Percentiles rank a stretch among this genome's conserved stretches.
Evolutionary conservation across 1,140 invertebrate genomes (phyloP).

Genomic region (Lordiphosa clarofinis): DNA sequence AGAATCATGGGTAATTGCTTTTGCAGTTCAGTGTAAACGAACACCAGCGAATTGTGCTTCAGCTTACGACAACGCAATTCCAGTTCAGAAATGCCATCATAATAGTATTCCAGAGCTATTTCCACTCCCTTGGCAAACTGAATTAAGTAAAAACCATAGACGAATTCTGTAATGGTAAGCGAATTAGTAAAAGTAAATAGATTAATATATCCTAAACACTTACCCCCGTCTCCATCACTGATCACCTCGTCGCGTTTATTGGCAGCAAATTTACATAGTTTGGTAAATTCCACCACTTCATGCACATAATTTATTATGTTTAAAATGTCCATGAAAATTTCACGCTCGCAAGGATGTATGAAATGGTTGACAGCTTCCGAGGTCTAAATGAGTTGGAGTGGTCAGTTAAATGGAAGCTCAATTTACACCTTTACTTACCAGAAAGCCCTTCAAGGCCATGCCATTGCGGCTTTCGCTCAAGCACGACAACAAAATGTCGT

Average conservation of each 20-base stretch:
- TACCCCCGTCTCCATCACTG: background rate
- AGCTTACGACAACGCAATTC: slow-evolving; percentile 81
- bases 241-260: background rate
- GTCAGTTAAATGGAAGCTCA: background rate
- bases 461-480: slow-evolving; percentile 44
- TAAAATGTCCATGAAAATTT: slow-evolving; percentile 61
- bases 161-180: slow-evolving; percentile 14
- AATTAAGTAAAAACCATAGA: slow-evolving; percentile 82
- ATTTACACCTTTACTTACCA: slow-evolving; percentile 32
- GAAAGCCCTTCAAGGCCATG: slow-evolving; percentile 43
- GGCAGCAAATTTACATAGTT: slow-evolving; percentile 20
- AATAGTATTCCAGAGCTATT: slow-evolving; percentile 82
- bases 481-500: slow-evolving; percentile 66
- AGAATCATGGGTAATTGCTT: slow-evolving; percentile 81
- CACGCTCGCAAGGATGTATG: slow-evolving; percentile 69
- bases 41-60: slow-evolving; percentile 80
- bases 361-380: slow-evolving; percentile 43
- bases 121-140: slow-evolving; percentile 83
- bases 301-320: slow-evolving; percentile 45
- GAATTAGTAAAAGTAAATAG: background rate
- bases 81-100: slow-evolving; percentile 81
- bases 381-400: slow-evolving; percentile 11
- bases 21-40: slow-evolving; percentile 81
- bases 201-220: background rate
- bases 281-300: slow-evolving; percentile 56